Percentiles rank a stretch among this genome's conserved stretches.
Conservation (phyloP, 2,797 vertebrate species). For the Sebastes iracundus region DNA sequence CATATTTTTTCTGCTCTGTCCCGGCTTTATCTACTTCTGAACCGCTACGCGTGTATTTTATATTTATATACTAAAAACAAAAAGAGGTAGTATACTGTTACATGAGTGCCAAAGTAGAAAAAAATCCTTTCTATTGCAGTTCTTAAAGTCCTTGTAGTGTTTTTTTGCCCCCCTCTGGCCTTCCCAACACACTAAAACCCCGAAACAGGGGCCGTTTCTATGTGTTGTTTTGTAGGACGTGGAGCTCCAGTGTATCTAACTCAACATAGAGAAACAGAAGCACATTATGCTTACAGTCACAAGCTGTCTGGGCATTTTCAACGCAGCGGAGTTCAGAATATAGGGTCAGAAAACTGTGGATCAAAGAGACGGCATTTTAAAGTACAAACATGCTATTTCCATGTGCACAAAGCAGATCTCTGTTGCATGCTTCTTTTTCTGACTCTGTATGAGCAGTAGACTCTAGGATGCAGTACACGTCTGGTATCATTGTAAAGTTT, state of each 20-base stretch:
- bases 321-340: constrained; percentile 16
- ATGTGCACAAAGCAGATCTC: constrained; percentile 77
- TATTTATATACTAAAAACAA: constrained; percentile 67
- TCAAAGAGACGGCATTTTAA: constrained; percentile 49
- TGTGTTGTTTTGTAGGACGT: constrained; percentile 59
- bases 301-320: constrained; percentile 19
- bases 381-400: constrained; percentile 64
- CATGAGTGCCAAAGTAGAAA: constrained; percentile 82
- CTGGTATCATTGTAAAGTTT: constrained; percentile 77
- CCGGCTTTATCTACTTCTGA: constrained; percentile 66
- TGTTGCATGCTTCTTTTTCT: constrained; percentile 79
- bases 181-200: constrained; percentile 51
- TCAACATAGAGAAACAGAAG: constrained; percentile 30
- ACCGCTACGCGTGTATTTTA: constrained; percentile 63
- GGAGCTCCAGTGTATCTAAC: constrained; percentile 36
- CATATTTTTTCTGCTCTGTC: constrained; percentile 59
- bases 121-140: constrained; percentile 64
- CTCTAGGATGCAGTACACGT: constrained; percentile 74
- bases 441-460: constrained; percentile 71
- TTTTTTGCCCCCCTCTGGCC: constrained; percentile 18
- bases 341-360: constrained; percentile 58
- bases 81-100: constrained; percentile 66
- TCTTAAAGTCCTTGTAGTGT: constrained; percentile 49
- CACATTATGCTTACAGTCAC: constrained; percentile 25
- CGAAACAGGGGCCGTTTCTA: constrained; percentile 30